phyloP scores from a whole-genome alignment of 2,888 invertebrate species.

The Phytoseiulus persimilis region DNA sequence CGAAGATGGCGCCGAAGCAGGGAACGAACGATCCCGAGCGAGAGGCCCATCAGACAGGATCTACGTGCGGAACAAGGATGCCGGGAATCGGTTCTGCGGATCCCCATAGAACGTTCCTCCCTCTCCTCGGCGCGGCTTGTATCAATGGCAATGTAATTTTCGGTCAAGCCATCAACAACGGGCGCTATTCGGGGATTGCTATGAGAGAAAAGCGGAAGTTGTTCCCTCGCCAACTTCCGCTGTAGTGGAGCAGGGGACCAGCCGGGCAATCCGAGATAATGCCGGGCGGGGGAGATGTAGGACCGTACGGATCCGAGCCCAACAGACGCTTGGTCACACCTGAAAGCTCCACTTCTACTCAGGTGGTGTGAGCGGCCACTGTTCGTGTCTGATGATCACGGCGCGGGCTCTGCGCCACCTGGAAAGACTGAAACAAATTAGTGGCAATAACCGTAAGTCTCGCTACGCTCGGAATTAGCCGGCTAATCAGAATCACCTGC shows the following conservation, averaged over 20 bases:
- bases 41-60: background rate
- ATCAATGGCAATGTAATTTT: constrained; percentile 5
- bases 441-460: background rate
- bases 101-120: background rate
- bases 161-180: background rate
- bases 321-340: background rate
- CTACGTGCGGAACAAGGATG: background rate
- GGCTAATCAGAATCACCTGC: background rate
- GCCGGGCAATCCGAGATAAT: background rate
- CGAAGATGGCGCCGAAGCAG: background rate
- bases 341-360: background rate
- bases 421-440: background rate
- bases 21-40: background rate
- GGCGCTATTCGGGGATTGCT: background rate
- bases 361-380: background rate
- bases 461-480: background rate
- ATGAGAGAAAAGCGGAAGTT: background rate
- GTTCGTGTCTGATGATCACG: background rate
- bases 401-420: background rate
- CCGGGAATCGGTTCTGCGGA: background rate
- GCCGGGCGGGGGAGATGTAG: too few species aligned
- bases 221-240: background rate
- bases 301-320: background rate
- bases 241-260: background rate
- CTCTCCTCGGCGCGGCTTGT: background rate